Percentiles rank a stretch among this genome's conserved stretches.
Conservation (phyloP, 2,797 vertebrate genomes). For the Sebastes glaucus region DNA sequence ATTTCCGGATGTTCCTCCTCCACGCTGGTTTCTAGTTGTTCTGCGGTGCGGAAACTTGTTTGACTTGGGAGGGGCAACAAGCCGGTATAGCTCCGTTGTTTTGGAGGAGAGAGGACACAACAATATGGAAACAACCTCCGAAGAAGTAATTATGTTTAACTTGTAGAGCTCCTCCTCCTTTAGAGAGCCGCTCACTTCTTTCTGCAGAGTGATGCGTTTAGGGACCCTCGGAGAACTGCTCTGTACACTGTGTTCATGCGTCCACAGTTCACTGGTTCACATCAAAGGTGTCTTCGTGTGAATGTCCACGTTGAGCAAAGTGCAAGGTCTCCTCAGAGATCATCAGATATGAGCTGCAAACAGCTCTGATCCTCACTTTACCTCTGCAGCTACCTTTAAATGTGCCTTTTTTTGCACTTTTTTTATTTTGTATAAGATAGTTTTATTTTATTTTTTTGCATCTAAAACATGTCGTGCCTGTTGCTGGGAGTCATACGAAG, state of each 20-base stretch:
- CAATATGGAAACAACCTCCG: not conserved
- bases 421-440: not conserved
- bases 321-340: slow-evolving; percentile 66
- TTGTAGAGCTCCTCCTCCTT: not conserved
- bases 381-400: not conserved
- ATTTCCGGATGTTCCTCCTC: slow-evolving; percentile 40
- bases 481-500: slow-evolving; percentile 74
- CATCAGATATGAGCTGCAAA: slow-evolving; percentile 59
- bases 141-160: not conserved
- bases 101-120: not conserved
- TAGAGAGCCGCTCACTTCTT: not conserved
- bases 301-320: slow-evolving; percentile 68
- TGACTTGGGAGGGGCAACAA: slow-evolving; percentile 28
- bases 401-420: not conserved
- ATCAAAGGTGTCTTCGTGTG: slow-evolving; percentile 9
- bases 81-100: too few relatives aligned
- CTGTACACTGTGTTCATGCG: not conserved
- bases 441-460: not conserved
- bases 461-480: slow-evolving; percentile 73
- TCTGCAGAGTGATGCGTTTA: not conserved
- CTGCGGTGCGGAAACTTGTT: not conserved
- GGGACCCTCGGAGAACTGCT: not conserved
- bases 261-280: not conserved
- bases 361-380: slow-evolving; percentile 4
- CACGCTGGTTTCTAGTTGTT: not conserved